Conservation (phyloP, 2,113 vertebrate species). For the Lagenorhynchus albirostris region DNA sequence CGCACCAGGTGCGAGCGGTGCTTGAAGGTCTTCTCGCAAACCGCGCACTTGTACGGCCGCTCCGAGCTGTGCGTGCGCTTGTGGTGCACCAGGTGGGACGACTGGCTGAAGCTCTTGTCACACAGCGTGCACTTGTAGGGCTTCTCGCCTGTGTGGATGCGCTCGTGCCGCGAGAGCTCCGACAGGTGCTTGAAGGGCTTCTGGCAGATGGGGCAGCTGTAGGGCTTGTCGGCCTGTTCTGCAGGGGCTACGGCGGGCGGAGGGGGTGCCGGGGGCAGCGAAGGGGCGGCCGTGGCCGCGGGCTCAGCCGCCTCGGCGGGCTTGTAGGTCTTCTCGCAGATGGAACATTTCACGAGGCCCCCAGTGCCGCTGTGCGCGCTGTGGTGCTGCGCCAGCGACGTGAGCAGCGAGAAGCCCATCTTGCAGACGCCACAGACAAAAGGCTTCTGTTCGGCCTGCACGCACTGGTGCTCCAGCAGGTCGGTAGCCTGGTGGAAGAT, state of each 20-base stretch:
- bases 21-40: constrained; percentile 98
- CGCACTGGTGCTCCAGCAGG: constrained; percentile 96
- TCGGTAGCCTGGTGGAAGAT: constrained; percentile 98
- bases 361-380: constrained; percentile 90
- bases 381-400: constrained; percentile 95
- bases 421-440: constrained; percentile 98
- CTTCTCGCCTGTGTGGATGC: constrained; percentile 97
- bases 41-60: constrained; percentile 95
- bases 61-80: constrained; percentile 97
- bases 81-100: constrained; percentile 96
- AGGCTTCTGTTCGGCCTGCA: constrained; percentile 98
- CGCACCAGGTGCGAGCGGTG: constrained; percentile 98
- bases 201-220: constrained; percentile 96
- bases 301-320: constrained; percentile 80
- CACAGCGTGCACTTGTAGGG: constrained; percentile 97
- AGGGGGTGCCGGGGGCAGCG: neutral
- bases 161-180: constrained; percentile 93
- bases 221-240: constrained; percentile 90
- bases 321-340: constrained; percentile 97
- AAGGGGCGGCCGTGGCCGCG: constrained; percentile 69
- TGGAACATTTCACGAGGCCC: constrained; percentile 94
- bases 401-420: constrained; percentile 98
- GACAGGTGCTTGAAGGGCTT: constrained; percentile 98
- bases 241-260: constrained; percentile 70
- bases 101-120: constrained; percentile 98